Conservation (phyloP, 2,113 vertebrate genomes). For the Numenius arquata region DNA sequence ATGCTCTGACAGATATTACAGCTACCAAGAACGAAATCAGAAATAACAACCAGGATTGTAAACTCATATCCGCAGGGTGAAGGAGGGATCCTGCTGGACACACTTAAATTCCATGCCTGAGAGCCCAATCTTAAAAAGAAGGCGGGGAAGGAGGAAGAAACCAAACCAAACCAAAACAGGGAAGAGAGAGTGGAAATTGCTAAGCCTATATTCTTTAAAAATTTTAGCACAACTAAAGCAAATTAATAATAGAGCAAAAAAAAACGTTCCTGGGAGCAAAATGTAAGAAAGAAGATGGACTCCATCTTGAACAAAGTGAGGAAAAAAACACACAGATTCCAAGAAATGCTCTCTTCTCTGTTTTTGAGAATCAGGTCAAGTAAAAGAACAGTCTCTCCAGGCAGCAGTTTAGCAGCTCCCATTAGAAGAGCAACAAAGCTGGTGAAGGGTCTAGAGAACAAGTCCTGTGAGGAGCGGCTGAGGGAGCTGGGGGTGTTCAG, state of each 20-base stretch:
- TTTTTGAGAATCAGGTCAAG: background rate
- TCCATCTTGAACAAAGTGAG: background rate
- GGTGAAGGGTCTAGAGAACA: background rate
- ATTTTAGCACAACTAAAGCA: background rate
- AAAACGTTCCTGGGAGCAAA: background rate
- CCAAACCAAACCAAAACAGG: background rate
- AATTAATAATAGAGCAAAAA: background rate
- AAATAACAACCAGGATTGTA: background rate
- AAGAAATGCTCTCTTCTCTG: background rate
- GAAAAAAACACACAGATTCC: background rate
- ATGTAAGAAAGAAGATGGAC: background rate
- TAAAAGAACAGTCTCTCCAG: background rate
- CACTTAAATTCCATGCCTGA: background rate
- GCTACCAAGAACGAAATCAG: background rate
- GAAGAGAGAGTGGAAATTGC: background rate
- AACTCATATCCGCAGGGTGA: background rate
- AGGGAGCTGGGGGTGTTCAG: background rate
- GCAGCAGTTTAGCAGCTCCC: background rate
- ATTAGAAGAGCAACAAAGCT: background rate
- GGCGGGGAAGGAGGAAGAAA: background rate
- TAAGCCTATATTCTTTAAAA: background rate
- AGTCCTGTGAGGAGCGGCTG: rapidly evolving
- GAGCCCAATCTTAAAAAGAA: background rate
- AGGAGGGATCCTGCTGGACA: background rate
- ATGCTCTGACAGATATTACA: background rate